Conservation (phyloP, 2,797 vertebrate species). For the Aeoliscus strigatus region DNA sequence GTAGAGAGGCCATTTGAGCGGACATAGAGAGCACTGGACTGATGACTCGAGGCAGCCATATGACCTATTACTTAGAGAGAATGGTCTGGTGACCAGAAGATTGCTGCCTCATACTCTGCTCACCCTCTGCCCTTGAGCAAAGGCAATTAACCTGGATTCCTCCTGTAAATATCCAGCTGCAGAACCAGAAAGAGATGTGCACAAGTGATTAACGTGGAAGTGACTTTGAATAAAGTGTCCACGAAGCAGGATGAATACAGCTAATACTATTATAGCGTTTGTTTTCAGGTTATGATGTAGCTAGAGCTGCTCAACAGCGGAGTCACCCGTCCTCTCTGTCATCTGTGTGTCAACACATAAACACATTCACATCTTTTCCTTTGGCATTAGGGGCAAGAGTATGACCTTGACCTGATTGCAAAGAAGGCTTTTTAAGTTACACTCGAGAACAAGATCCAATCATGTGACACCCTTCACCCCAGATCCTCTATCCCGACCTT, state of each 20-base stretch:
- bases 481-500: conserved; percentile 53
- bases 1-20: conserved; percentile 54
- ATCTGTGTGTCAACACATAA: conserved; percentile 19
- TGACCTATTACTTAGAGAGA: conserved; percentile 72
- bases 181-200: conserved; percentile 60
- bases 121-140: conserved; percentile 69
- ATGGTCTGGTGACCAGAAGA: conserved; percentile 73
- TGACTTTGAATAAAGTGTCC: conserved; percentile 72
- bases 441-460: conserved; percentile 72
- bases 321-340: conserved; percentile 8
- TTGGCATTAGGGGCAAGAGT: conserved; percentile 57
- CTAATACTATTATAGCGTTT: conserved; percentile 64
- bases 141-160: conserved; percentile 74
- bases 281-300: conserved; percentile 61
- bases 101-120: conserved; percentile 71
- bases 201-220: conserved; percentile 65
- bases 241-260: conserved; percentile 68
- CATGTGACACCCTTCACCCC: conserved; percentile 70
- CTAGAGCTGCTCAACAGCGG: conserved; percentile 47
- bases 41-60: conserved; percentile 61
- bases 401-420: conserved; percentile 75
- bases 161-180: conserved; percentile 70
- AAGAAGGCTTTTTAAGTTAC: conserved; percentile 74
- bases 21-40: conserved; percentile 36
- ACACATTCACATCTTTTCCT: conserved; percentile 38